These are phyloP conservation scores for Gallinago media DNA, from an alignment of 2,113 vertebrate species.

Conservation along the genomic window DNA sequence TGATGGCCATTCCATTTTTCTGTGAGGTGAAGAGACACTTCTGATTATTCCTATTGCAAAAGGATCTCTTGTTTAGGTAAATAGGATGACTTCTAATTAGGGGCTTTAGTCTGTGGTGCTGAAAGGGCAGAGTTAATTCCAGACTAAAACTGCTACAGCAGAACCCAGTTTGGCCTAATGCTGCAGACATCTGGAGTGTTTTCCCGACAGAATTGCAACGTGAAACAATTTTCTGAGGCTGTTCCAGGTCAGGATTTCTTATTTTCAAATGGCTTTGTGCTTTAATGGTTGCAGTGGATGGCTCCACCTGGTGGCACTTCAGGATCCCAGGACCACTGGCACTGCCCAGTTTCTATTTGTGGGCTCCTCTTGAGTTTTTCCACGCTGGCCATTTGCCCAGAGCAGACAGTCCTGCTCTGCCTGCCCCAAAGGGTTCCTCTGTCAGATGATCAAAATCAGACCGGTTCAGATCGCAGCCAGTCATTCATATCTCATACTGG, in stretches of 20 bases:
- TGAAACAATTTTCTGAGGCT: not conserved
- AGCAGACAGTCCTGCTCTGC: not conserved
- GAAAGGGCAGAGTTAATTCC: not conserved
- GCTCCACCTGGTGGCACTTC: conserved; percentile 52
- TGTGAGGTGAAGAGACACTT: not conserved
- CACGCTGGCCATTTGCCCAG: not conserved
- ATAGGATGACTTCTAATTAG: not conserved
- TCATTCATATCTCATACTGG: not conserved
- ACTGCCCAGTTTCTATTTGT: not conserved
- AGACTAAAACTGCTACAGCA: not conserved
- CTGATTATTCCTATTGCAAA: not conserved
- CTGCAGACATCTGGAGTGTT: not conserved
- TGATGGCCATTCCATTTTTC: not conserved
- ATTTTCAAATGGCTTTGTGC: not conserved
- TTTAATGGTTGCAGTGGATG: not conserved
- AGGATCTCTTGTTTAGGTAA: not conserved
- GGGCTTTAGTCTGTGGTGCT: not conserved
- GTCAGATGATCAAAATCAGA: not conserved
- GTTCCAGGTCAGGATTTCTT: not conserved
- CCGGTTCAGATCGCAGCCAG: not conserved
- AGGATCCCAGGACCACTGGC: not conserved
- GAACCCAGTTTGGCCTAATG: not conserved
- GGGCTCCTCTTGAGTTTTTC: not conserved
- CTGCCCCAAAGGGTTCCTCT: not conserved
- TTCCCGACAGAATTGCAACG: not conserved